phyloP scores from a whole-genome alignment of 2,113 vertebrate genomes.

The Callocephalon fimbriatum region DNA sequence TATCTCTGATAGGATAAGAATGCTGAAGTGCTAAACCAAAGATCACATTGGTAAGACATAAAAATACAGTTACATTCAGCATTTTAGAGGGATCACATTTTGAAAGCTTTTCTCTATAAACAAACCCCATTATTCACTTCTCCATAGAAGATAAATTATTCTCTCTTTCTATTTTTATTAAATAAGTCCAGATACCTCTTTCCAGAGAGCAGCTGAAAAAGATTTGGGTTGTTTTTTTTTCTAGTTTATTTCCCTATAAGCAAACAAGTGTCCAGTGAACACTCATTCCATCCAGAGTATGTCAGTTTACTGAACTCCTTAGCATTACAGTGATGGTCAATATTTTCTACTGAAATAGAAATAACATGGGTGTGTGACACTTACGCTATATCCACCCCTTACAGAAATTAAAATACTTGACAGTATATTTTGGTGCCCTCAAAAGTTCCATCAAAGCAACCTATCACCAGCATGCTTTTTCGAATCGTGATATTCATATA shows the following conservation, averaged over 20 bases:
- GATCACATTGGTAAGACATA: neutral
- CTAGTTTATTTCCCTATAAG: neutral
- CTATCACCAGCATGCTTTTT: conserved; percentile 6
- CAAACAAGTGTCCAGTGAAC: neutral
- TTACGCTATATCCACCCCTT: neutral
- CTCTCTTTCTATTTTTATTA: neutral
- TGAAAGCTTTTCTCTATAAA: neutral
- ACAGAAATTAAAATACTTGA: conserved; percentile 22
- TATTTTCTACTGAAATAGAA: neutral
- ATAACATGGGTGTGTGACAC: neutral
- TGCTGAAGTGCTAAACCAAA: neutral
- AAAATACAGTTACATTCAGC: neutral
- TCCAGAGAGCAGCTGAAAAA: neutral
- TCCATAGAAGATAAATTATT: neutral
- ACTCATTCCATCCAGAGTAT: neutral
- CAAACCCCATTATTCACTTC: neutral
- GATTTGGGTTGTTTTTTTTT: neutral
- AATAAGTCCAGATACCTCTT: neutral
- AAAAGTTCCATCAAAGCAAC: neutral
- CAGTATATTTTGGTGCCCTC: neutral
- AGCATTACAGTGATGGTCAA: neutral
- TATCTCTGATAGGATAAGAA: neutral
- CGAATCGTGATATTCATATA: neutral
- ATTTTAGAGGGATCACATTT: neutral
- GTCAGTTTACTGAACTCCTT: neutral